Evolutionary conservation across 2,888 invertebrate genomes (phyloP), one percentile per base, ranked within the genome.

Genomic region (Eupithecia tripunctaria): DNA sequence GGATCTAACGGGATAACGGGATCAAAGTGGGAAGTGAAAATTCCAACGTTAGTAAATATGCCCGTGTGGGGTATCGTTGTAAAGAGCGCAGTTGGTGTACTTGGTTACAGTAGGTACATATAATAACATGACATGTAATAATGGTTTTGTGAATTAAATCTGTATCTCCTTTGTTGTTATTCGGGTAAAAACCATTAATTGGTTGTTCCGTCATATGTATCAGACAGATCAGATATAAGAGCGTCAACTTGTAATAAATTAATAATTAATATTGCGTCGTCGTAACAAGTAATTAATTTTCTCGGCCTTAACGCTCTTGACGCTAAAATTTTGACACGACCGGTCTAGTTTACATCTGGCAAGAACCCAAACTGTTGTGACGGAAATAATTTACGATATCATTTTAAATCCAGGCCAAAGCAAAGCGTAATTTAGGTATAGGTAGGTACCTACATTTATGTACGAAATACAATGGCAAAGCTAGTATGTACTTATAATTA

Each of bases 311-410:
- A 68, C 67, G 71, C 64, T 71, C 68, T 68, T 43, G 41, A 47
- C 56, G 69, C 63, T 56, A 47, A 73, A 70, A 67, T 60, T 73
- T 75, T 75, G 75, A 78, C 76, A 75, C 76, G 79, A 76, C 75
- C 73, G 73, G 68, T 60, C 59, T 62, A 63, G 56, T 51, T 71
- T 56, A 29, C 1, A 66, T 67, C 62, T 79, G 79, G 79, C 79
- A 36, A 7, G 10, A 21, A 5, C 41, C 76, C 79, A 79, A 76
- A n/a, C 15, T 60, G 62, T 73, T 70, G 74, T 72, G 74, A 76
- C 78, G 73, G 65, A 72, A 75, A 76, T 77, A 70, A 75, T 79
- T 78, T 78, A 76, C 70, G 74, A 71, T 74, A 62, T 36, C 51
- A 59, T 38, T 74, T 65, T 51, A 66, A 68, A 76, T 56, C 60